Conservation (phyloP, 2,113 vertebrate species). For the Merops nubicus region DNA sequence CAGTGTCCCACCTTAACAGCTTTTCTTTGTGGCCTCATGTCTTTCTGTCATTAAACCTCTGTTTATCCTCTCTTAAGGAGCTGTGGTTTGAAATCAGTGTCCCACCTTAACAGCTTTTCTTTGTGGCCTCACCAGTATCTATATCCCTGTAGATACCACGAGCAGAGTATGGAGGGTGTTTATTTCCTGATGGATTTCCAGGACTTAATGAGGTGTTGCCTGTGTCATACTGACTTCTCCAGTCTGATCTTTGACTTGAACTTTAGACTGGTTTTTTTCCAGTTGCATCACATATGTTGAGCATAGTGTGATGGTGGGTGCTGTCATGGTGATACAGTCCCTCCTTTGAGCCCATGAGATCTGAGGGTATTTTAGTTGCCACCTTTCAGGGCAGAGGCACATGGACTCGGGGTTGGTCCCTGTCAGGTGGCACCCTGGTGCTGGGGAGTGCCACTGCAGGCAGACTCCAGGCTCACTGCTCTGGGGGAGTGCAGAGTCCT, state of each 20-base stretch:
- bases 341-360: not conserved
- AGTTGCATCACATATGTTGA: not conserved
- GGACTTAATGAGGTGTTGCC: accelerated
- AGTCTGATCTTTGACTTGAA: not conserved
- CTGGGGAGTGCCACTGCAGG: not conserved
- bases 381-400: not conserved
- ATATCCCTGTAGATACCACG: not conserved
- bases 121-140: too few relatives aligned
- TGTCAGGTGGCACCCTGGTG: not conserved
- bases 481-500: not conserved
- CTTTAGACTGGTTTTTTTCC: accelerated
- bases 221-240: accelerated
- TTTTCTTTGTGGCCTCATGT: not conserved
- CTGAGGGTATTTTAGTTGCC: not conserved
- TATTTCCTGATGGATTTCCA: not conserved
- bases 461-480: not conserved
- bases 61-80: not conserved
- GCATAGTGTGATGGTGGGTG: not conserved
- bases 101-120: not conserved
- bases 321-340: not conserved
- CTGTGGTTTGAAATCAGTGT: not conserved
- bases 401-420: not conserved
- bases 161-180: not conserved
- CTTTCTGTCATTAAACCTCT: not conserved
- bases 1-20: not conserved